Base-by-base conservation (phyloP, 2,888 invertebrate species). In the Xylota sylvarum region DNA sequence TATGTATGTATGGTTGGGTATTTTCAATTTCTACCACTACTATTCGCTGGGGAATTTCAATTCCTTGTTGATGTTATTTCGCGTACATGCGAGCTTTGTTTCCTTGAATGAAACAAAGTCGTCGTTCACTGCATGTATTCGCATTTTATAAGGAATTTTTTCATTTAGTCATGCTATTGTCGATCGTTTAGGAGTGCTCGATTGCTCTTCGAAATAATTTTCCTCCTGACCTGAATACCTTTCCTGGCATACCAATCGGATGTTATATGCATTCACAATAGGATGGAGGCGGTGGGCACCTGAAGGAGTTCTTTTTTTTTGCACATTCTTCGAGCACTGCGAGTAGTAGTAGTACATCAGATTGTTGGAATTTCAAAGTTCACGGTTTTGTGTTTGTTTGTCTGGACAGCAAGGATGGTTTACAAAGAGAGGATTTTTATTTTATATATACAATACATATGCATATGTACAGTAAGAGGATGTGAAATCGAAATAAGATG, bases 161-260 rank as follows among this genome's bases (percentile, higher is more conserved):
- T 69, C 55, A 60, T 69, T 76, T 69, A 27, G 69, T 37, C 30
- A 40, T 35, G 10, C 46, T 17, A 27, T 19, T 52, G 69, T 67
- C 43, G 60, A 48, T 48, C 72, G 27, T 37, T 67, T 40, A 62
- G 52, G 56, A 69, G 27, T 35, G 6, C 14, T 73, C 48, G 58
- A 74, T 52, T 35, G 35, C 58, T 76, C 50, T n/a, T 30, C 48
- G 40, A 48, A 23, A 81, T 64, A 62, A 62, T 70, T 64, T 69
- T 69, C 70, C 48, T 70, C 40, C 23, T 82, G 82, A 82, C 82
- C 77, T 77, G 64, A 70, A 82, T 82, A 64, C 82, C 70, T 14
- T 58, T 14, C 77, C 50, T 62, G 40, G 14, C 40, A 82, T 48
- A 48, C 55, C 35, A 72, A 23, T 50, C 37, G 48, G 35, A 27